Base-by-base conservation (phyloP, 1,140 invertebrate species). In the Harpegnathos saltator region DNA sequence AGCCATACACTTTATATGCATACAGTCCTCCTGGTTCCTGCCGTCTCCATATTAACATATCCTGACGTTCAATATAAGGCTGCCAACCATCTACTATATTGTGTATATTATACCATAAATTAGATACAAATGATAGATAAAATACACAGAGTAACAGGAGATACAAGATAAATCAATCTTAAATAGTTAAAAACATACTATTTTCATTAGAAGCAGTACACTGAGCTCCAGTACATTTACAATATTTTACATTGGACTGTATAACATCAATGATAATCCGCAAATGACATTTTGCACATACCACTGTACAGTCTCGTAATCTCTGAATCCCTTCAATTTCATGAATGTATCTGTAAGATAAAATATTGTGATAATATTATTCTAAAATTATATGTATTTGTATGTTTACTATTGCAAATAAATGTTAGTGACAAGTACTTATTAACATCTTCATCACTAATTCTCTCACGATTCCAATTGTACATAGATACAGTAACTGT, bases 1-100 rank as follows among this genome's bases (percentile, higher is more conserved):
- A 95, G 0, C 97, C 97, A 94, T 97, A 98, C 0, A 98, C 97
- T 97, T 98, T 98, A 89, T 98, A 98, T 29, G 97, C 95, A 93
- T 96, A 98, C 19, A 97, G 93, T 24, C 96, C 96, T 74, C 95
- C 92, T 0, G 95, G 93, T 87, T 97, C 96, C 91, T 96, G 95
- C 89, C 95, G 96, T 82, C 97, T 95, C 98, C 98, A 98, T 54
- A 98, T 96, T 19, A 98, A 94, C 91, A 98, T 96, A 91, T 98
- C 96, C 69, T 97, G 93, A 71, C 97, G 96, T 92, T 97, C 97
- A 78, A 98, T 96, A 90, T 97, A 98, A 0, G 97, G 96, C 58
- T 95, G 93, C 97, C 98, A 98, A 7, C 95, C 95, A 44, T 96
- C 95, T 15, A 94, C 94, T 75, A 92, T 88, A 71, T 69, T 11